These are phyloP conservation scores for Ondatra zibethicus DNA, from an alignment of 2,113 vertebrate species.

Conservation along the genomic window DNA sequence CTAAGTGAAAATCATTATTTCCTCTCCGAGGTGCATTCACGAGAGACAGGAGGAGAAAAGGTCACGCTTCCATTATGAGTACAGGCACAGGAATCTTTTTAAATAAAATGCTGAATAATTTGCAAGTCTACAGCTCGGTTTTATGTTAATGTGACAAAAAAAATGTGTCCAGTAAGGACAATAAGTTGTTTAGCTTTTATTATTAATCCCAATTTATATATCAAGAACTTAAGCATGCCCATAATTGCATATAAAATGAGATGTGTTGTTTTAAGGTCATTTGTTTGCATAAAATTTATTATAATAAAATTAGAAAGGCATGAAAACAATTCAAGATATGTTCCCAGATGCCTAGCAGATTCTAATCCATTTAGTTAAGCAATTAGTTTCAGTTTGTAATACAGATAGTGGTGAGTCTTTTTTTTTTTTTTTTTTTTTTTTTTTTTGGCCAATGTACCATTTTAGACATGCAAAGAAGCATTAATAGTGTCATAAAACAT, in stretches of 20 bases:
- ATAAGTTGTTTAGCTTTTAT: conserved; percentile 46
- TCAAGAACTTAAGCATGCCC: conserved; percentile 7
- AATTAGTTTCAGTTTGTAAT: conserved; percentile 68
- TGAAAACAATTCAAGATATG: conserved; percentile 65
- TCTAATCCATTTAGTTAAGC: conserved; percentile 49
- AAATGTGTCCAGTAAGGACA: neutral
- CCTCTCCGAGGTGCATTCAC: conserved; percentile 1
- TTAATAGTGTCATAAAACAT: conserved; percentile 36
- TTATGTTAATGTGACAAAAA: conserved; percentile 61
- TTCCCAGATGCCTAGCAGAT: conserved; percentile 41
- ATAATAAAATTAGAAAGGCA: conserved; percentile 62
- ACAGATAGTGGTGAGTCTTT: conserved; percentile 43
- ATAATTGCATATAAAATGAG: conserved; percentile 8
- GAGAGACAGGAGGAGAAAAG: neutral
- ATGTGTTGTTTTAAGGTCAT: conserved; percentile 12
- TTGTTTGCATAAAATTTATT: conserved; percentile 60
- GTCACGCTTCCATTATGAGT: conserved; percentile 31
- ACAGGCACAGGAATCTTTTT: conserved; percentile 33
- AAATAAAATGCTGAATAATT: conserved; percentile 52
- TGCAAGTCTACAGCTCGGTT: conserved; percentile 14
- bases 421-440: neutral
- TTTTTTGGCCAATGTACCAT: neutral
- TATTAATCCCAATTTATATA: conserved; percentile 49
- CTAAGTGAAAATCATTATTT: conserved; percentile 52
- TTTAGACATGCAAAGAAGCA: conserved; percentile 4